Percentiles rank a stretch among this genome's conserved stretches.
Conservation (phyloP, 2,113 vertebrate species). For the Tringa solitaria region DNA sequence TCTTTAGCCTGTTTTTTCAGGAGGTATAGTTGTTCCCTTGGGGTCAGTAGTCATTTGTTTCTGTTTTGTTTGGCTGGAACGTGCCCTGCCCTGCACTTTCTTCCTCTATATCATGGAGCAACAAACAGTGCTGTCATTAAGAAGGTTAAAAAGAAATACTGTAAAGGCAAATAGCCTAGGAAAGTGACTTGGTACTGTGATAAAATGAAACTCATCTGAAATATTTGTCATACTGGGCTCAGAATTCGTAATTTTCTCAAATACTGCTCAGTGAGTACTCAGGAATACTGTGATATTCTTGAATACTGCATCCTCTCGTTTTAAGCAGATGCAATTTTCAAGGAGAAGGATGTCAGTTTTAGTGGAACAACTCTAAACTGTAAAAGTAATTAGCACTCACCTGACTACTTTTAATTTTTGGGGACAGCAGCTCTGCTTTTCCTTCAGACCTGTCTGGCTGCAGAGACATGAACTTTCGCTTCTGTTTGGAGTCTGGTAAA, state of each 20-base stretch:
- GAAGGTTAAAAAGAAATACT: not conserved
- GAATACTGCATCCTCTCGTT: not conserved
- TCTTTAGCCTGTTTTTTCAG: not conserved
- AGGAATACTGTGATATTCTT: not conserved
- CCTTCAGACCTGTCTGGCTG: not conserved
- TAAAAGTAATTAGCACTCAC: not conserved
- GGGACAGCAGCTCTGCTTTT: not conserved
- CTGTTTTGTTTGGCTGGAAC: not conserved
- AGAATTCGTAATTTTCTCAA: not conserved
- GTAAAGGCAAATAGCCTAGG: not conserved
- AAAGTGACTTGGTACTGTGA: not conserved
- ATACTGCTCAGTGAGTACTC: not conserved
- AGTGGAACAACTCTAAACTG: not conserved
- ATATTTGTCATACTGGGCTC: not conserved
- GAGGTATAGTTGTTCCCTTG: accelerated
- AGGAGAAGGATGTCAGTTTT: not conserved
- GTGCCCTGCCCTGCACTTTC: not conserved
- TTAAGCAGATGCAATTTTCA: not conserved
- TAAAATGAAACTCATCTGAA: not conserved
- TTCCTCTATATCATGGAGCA: not conserved
- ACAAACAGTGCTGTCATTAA: not conserved
- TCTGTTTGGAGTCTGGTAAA: not conserved
- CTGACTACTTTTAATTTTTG: not conserved
- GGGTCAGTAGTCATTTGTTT: not conserved
- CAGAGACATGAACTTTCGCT: not conserved